Evolutionary conservation across 2,888 invertebrate genomes (phyloP).

Genomic region (Drosophila algonquin): DNA sequence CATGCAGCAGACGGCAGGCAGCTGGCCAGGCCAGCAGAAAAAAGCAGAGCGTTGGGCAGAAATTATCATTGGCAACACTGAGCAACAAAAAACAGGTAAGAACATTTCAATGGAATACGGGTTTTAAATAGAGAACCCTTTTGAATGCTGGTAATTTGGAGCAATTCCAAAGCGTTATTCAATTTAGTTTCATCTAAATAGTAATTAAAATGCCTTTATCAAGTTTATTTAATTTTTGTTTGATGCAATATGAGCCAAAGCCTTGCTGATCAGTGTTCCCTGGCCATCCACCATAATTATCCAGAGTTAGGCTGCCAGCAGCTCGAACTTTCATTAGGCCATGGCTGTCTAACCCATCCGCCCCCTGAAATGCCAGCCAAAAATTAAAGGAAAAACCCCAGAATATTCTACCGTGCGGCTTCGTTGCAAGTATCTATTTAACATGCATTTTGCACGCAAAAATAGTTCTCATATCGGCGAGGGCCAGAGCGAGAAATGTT

Average conservation of each 20-base stretch:
- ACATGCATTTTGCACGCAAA: conserved; percentile 75
- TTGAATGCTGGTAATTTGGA: background rate
- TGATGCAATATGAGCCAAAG: background rate
- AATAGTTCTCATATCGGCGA: conserved; percentile 56
- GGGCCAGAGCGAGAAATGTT: conserved; percentile 31
- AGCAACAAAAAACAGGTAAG: conserved; percentile 18
- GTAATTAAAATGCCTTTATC: background rate
- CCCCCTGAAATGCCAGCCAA: conserved; percentile 6
- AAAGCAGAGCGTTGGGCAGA: conserved; percentile 21
- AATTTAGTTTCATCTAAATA: background rate
- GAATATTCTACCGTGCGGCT: conserved; percentile 28
- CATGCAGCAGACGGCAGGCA: conserved; percentile 28
- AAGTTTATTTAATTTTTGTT: no score
- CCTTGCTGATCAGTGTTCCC: background rate
- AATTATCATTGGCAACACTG: conserved; percentile 37
- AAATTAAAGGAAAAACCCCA: conserved; percentile 22
- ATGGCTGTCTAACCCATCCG: conserved; percentile 31
- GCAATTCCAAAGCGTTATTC: background rate
- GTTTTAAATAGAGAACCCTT: background rate
- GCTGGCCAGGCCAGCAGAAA: conserved; percentile 24
- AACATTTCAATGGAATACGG: background rate
- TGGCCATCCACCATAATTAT: conserved; percentile 13
- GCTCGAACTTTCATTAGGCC: conserved; percentile 27
- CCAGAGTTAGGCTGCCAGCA: conserved; percentile 5
- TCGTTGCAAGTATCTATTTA: conserved; percentile 61